These are phyloP conservation scores for Piaya cayana DNA, from an alignment of 2,113 vertebrate genomes.

Conservation along the genomic window DNA sequence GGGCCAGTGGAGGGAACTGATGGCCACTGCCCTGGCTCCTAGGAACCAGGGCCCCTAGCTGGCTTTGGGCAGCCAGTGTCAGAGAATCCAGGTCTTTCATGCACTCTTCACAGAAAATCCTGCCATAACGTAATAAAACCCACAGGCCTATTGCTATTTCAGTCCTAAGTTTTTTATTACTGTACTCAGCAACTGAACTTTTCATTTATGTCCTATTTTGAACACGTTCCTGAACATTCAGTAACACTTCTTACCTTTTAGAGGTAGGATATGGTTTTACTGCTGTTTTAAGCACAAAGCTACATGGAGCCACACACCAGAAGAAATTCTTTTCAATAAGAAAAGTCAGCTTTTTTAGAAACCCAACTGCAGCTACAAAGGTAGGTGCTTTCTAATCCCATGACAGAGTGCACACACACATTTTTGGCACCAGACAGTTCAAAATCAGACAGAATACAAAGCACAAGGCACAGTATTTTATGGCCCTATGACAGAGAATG, in stretches of 20 bases:
- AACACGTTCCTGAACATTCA: slow-evolving; percentile 6
- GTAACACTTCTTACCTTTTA: neutral
- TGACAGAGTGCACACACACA: neutral
- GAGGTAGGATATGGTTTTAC: neutral
- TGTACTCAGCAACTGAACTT: neutral
- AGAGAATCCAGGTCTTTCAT: neutral
- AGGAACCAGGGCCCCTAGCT: neutral
- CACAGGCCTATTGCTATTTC: neutral
- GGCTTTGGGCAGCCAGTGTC: neutral
- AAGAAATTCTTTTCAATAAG: neutral
- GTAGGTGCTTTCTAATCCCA: neutral
- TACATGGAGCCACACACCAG: neutral
- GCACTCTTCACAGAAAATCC: neutral
- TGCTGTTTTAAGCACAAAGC: neutral
- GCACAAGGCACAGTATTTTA: neutral
- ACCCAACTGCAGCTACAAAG: neutral
- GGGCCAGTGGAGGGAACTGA: neutral
- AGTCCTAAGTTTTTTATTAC: neutral
- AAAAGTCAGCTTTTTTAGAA: neutral
- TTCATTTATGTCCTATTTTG: neutral
- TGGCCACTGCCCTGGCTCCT: neutral
- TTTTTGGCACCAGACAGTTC: neutral
- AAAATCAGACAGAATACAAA: neutral
- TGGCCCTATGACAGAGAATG: neutral
- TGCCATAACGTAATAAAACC: neutral